Conservation (phyloP, 2,113 vertebrate species). For the Azemiops feae region DNA sequence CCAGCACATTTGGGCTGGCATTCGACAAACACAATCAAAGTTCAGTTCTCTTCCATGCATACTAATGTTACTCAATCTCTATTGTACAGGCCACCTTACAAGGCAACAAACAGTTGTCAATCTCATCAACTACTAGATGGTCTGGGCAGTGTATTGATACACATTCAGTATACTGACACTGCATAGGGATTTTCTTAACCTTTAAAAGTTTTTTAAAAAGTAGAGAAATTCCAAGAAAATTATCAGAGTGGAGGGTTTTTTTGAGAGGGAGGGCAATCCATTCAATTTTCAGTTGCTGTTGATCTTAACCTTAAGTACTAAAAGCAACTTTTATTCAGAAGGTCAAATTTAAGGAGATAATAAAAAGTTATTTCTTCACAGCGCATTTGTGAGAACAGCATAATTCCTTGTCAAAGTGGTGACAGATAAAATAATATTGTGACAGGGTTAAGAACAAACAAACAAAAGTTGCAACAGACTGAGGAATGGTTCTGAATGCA, state of each 20-base stretch:
- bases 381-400: background rate
- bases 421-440: constrained; percentile 12
- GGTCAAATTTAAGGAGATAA: constrained; percentile 6
- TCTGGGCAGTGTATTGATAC: background rate
- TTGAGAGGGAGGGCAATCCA: background rate
- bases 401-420: background rate
- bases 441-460: background rate
- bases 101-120: too few species aligned
- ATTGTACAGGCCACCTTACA: background rate
- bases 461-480: background rate
- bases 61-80: background rate
- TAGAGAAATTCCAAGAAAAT: background rate
- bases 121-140: too few species aligned
- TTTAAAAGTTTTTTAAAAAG: background rate
- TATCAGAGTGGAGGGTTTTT: background rate
- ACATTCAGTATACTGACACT: background rate
- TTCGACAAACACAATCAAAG: background rate
- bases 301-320: background rate
- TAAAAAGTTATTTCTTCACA: constrained; percentile 7
- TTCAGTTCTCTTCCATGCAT: background rate
- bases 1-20: background rate
- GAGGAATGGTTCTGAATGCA: background rate
- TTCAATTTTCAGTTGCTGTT: background rate
- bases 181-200: background rate
- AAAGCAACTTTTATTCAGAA: background rate